These are phyloP conservation scores for Cetoscarus ocellatus DNA, from an alignment of 2,797 vertebrate genomes.

Conservation along the genomic window DNA sequence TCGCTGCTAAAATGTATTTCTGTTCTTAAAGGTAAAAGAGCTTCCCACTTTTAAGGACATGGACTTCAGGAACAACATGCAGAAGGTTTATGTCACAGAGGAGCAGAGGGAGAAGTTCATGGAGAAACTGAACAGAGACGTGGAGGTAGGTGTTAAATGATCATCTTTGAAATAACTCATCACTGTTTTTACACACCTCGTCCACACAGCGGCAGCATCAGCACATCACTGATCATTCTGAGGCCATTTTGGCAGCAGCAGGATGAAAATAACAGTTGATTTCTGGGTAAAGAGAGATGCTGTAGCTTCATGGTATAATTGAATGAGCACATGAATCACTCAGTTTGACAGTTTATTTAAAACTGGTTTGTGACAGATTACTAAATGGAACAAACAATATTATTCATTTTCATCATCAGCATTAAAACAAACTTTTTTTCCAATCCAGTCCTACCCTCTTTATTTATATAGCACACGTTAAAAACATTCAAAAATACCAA, in stretches of 20 bases:
- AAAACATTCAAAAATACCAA: too few relatives aligned
- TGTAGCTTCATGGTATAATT: not conserved
- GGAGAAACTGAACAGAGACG: conserved; percentile 94
- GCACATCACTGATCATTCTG: not conserved
- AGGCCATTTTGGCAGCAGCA: conserved; percentile 5
- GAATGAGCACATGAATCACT: not conserved
- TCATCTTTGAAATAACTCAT: not conserved
- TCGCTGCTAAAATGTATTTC: conserved; percentile 11
- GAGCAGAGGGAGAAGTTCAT: conserved; percentile 92
- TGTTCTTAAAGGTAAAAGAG: conserved; percentile 88
- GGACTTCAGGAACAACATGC: conserved; percentile 96
- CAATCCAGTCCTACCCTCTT: too few relatives aligned
- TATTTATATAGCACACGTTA: too few relatives aligned
- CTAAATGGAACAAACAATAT: too few relatives aligned
- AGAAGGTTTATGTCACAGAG: conserved; percentile 93
- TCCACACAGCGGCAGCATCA: conserved; percentile 57
- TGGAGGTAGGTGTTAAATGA: conserved; percentile 86
- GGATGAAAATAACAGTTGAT: not conserved
- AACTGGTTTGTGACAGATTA: too few relatives aligned
- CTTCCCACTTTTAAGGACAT: conserved; percentile 95
- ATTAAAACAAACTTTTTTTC: too few relatives aligned
- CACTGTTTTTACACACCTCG: conserved; percentile 10
- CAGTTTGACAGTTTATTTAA: too few relatives aligned
- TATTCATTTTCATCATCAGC: too few relatives aligned
- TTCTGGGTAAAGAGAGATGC: not conserved